phyloP scores from a whole-genome alignment of 2,797 vertebrate species.

The Sebastiscus tertius region DNA sequence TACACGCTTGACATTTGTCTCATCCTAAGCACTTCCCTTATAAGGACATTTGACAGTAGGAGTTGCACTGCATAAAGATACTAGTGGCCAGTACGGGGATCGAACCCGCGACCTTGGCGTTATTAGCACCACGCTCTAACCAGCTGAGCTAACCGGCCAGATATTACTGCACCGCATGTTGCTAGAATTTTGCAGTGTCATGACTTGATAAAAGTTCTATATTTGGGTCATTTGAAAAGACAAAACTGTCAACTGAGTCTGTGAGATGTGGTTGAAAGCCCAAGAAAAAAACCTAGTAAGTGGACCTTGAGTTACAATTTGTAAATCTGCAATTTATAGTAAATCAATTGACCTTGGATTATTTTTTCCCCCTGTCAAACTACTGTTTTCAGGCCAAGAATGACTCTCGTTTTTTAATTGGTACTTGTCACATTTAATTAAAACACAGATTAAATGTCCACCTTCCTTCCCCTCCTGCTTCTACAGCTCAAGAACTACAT shows the following conservation, averaged over 20 bases:
- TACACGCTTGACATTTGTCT: no score
- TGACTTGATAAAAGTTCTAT: not conserved
- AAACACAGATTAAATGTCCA: not conserved
- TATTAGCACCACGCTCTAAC: slow-evolving; percentile 83
- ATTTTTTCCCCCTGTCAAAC: not conserved
- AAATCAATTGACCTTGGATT: not conserved
- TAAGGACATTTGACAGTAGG: no score
- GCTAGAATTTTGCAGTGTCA: fast-evolving
- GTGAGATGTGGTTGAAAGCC: not conserved
- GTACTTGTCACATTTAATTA: not conserved
- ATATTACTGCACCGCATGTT: fast-evolving
- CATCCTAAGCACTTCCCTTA: no score
- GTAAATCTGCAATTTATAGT: not conserved
- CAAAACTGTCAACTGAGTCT: not conserved
- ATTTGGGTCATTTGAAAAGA: not conserved
- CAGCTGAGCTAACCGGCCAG: slow-evolving; percentile 62
- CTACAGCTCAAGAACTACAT: fast-evolving
- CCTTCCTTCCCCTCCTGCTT: not conserved
- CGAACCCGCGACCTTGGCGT: slow-evolving; percentile 75
- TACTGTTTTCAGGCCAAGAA: no score
- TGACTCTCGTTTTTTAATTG: not conserved
- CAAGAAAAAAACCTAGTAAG: not conserved
- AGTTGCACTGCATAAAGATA: no score
- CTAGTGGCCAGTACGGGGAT: slow-evolving; percentile 51
- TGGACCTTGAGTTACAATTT: not conserved